Base-by-base conservation (phyloP, 1,140 invertebrate genomes). In the Caenorhabditis brenneri region DNA sequence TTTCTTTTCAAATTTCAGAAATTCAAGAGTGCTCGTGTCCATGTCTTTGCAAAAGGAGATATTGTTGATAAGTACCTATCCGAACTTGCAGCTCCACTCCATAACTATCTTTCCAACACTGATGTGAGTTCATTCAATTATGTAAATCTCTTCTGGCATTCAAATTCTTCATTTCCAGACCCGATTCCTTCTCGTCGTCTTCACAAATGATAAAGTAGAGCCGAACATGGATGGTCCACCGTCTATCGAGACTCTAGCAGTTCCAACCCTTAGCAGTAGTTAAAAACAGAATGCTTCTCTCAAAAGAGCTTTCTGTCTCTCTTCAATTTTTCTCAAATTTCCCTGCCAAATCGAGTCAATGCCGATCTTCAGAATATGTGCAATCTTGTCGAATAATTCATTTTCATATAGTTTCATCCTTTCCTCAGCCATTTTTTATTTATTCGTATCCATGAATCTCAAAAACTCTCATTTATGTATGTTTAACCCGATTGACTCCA, bases 161-260 rank as follows among this genome's bases (percentile, higher is more conserved):
- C 22, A 55, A 51, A 51, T 51, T 0, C n/a, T n/a, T n/a, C 2
- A 9, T 36, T 74, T 74, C 24, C 65, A 74, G 65, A 74, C 65
- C 36, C 65, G 65, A 9, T 74, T 42, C n/a, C 22, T 74, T 19
- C 65, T 74, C 6, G 24, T 74, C 3, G 65, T 74, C 7, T 74
- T 74, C 65, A 74, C 65, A 33, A 74, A 74, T n/a, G 65, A 74
- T n/a, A 74, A 74, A 42, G n/a, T 22, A 12, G 65, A 74, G 12
- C 65, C 36, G 7, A 74, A 74, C 29, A 74, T 74, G 65, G 29
- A 31, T 39, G 65, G 36, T 1, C 33, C 65, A 15, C 65, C 65
- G 24, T n/a, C 65, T 10, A 12, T 74, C 16, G 15, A 19, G 9
- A 42, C 65, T 3, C 36, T 74, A 3, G 65, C 65, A 12, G 65